These are phyloP conservation scores for Acropora tenuis DNA, from an alignment of 64 coral and sea anemone species.

Conservation along the genomic window DNA sequence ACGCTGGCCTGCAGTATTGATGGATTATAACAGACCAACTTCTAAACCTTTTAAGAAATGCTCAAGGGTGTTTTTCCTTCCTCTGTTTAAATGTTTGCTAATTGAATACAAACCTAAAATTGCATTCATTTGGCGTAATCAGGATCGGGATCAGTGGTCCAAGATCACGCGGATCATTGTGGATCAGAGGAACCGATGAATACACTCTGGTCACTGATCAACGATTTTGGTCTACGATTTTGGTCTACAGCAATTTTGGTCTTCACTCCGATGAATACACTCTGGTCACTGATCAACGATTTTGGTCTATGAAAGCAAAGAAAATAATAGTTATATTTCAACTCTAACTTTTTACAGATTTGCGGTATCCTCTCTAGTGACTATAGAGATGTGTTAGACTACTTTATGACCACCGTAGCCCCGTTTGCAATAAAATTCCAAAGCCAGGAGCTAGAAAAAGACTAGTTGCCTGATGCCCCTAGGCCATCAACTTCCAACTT, in stretches of 20 bases:
- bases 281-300: no score
- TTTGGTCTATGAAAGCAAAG: background rate
- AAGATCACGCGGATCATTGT: no score
- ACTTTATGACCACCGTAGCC: conserved; percentile 10
- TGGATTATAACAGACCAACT: no score
- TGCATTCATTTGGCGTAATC: background rate
- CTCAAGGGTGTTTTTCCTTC: background rate
- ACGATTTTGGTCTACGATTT: no score
- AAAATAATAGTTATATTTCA: background rate
- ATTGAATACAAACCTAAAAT: background rate
- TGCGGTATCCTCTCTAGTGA: background rate
- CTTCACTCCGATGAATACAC: no score
- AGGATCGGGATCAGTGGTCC: background rate
- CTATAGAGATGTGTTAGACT: background rate
- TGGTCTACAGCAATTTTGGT: no score
- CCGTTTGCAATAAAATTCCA: conserved; percentile 24
- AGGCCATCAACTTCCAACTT: background rate
- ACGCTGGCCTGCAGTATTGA: no score
- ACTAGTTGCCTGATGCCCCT: background rate
- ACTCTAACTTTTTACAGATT: conserved; percentile 24
- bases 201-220: background rate
- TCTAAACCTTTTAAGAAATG: background rate
- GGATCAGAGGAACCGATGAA: background rate
- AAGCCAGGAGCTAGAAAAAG: background rate
- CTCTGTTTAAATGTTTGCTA: background rate